Evolutionary conservation across 2,888 invertebrate species (phyloP), one percentile per base, ranked within the genome.

Genomic region (Liopterus haemorrhoidalis): DNA sequence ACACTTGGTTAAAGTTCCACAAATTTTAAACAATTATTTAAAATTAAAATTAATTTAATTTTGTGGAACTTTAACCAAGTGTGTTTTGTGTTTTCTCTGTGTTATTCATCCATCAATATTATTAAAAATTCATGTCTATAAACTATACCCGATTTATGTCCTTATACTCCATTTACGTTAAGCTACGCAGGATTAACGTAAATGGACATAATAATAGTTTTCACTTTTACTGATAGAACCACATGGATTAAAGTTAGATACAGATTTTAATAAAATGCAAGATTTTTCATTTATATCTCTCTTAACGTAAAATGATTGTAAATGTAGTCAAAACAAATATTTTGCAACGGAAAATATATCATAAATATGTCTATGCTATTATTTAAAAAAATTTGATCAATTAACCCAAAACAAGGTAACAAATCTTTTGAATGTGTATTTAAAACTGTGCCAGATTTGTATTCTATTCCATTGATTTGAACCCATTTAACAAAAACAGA

Each of bases 401-500:
- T 5, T 28, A 28, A 28, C 12, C 28, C 28, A 28, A 28, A n/a
- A n/a, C n/a, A n/a, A n/a, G n/a, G n/a, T n/a, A n/a, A n/a, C n/a
- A n/a, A n/a, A n/a, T n/a, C n/a, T n/a, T n/a, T n/a, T n/a, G n/a
- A n/a, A 15, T 28, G n/a, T 15, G 14, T 32, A 32, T 14, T 32
- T 6, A 32, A 32, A 14, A 32, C 32, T 15, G 19, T 32, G 19
- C 32, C 32, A 9, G 32, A 19, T 32, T 32, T 15, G n/a, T 32
- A 32, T 32, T 32, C 32, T 5, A n/a, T 32, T n/a, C 16, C 32
- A 15, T 32, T 15, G n/a, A 32, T 32, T 5, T 32, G 15, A 12
- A 32, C 5, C 32, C 32, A 32, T 12, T 32, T 32, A n/a, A 32
- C 15, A 32, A 32, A 32, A 32, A 32, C 19, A n/a, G 12, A 14